Evolutionary conservation across 2,113 vertebrate species (phyloP), one percentile per base, ranked within the genome.

Genomic region (Ailuropoda melanoleuca): DNA sequence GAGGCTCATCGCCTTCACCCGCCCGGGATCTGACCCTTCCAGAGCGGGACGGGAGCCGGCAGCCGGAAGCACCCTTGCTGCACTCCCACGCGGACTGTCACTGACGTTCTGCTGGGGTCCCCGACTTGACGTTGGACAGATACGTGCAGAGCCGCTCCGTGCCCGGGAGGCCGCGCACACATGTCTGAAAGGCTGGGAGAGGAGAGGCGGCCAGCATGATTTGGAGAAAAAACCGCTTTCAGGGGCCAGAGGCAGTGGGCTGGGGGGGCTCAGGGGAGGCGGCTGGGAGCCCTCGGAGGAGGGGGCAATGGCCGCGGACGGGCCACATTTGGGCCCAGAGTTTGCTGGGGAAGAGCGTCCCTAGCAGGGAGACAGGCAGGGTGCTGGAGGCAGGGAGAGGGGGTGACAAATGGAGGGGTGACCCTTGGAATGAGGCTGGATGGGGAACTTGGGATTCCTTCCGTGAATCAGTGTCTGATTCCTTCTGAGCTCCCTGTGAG

Each of bases 61-160:
- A 17, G 0, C 9, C 0, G 1, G 6, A 6, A 53, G 14, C 8
- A 1, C 31, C 26, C 12, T 8, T 1, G 39, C 10, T 43, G 12
- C 56, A 1, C 10, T 3, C 34, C 56, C 58, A 4, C 0, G 0
- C 72, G 34, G 3, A 1, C 1, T 0, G 5, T 18, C n/a, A 0
- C 18, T 4, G 34, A 10, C 15, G 4, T 18, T 14, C 70, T 43
- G 74, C 26, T 39, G 3, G 8, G 8, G 23, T 39, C 15, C 2
- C 37, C 0, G 3, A 8, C 34, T 11, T 2, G 6, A 43, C 37
- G 0, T 5, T 1, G 55, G 66, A 53, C 56, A 23, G 6, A 72
- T 6, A 6, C 0, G 1, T 5, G 23, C 64, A 29, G 8, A 64
- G 29, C 43, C 4, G 55, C 87, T 34, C 62, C 4, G 15, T 84